A percentile compares a stretch with the other conserved stretches of the same genome.
Evolutionary conservation across 2,113 vertebrate genomes (phyloP).

Genomic region (Typhlomys cinereus): DNA sequence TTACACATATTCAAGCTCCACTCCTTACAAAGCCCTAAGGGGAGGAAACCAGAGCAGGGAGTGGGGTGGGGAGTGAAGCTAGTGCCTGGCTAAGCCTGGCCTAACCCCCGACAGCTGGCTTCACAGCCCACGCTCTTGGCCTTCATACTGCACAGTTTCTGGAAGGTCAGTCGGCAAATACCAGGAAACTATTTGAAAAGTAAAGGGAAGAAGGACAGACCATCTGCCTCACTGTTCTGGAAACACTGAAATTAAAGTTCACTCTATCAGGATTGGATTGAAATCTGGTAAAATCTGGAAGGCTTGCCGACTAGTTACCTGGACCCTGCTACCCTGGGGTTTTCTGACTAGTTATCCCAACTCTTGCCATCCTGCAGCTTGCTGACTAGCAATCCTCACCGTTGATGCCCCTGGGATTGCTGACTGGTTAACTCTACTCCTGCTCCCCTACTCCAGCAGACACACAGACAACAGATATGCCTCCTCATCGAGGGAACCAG

Average conservation of each 20-base stretch:
- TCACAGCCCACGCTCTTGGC: background rate
- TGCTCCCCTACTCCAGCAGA: background rate
- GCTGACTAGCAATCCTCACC: no score
- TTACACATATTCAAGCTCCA: background rate
- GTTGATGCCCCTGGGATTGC: no score
- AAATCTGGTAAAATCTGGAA: background rate
- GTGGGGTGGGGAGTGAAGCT: background rate
- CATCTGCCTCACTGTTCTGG: background rate
- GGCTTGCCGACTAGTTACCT: background rate
- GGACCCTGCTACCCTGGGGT: no score
- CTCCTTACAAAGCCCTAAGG: background rate
- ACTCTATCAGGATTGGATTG: background rate
- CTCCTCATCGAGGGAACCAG: background rate
- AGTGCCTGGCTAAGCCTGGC: background rate
- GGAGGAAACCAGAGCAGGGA: background rate
- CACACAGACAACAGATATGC: background rate
- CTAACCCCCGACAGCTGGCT: background rate
- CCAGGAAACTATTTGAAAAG: background rate
- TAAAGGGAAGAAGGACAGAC: background rate
- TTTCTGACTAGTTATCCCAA: background rate
- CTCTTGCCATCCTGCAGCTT: no score
- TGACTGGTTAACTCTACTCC: background rate
- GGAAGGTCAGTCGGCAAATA: background rate
- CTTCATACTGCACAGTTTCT: background rate
- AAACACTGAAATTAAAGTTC: background rate